Evolutionary conservation across 1,140 invertebrate genomes (phyloP), one percentile per base, ranked within the genome.

Genomic region (Ceratosolen fusciceps): DNA sequence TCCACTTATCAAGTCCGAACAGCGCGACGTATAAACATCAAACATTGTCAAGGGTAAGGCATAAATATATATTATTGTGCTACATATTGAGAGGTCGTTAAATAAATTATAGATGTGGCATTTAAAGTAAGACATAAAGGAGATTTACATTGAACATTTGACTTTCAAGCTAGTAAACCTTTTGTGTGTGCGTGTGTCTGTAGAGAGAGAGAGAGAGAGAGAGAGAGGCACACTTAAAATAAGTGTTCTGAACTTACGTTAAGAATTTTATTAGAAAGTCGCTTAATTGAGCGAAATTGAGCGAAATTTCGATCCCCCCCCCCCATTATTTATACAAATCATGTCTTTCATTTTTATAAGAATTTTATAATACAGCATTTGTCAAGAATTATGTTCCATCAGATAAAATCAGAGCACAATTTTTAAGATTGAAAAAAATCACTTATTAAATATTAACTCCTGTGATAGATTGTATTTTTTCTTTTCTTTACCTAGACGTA

Each of bases 401-500:
- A 2, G 14, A 65, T 65, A n/a, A n/a, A 37, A 65, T 65, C 16
- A 10, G 19, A 1, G 3, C 3, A 34, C 10, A 34, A 31, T 62
- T 34, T 5, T 10, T 65, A 21, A 37, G 0, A 21, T n/a, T 37
- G 5, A 31, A 24, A 29, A 43, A 74, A 74, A 74, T 47, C 34
- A 47, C 31, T 34, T 52, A 29, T 68, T 21, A 2, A 0, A n/a
- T 76, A n/a, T 62, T 26, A n/a, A 49, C 74, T 68, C 24, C 1
- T 16, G 24, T 10, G 62, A 47, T 74, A 24, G 71, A 58, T 73
- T 74, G 9, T 31, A 47, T 65, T 74, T 29, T 58, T 24, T 73
- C 43, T 74, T 47, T 16, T 74, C 29, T 24, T 73, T 39, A n/a
- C 34, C 49, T 14, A 29, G 4, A 29, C 14, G 56, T 31, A 39